Evolutionary conservation across 2,888 invertebrate species (phyloP).

Genomic region (Caenorhabditis angaria): DNA sequence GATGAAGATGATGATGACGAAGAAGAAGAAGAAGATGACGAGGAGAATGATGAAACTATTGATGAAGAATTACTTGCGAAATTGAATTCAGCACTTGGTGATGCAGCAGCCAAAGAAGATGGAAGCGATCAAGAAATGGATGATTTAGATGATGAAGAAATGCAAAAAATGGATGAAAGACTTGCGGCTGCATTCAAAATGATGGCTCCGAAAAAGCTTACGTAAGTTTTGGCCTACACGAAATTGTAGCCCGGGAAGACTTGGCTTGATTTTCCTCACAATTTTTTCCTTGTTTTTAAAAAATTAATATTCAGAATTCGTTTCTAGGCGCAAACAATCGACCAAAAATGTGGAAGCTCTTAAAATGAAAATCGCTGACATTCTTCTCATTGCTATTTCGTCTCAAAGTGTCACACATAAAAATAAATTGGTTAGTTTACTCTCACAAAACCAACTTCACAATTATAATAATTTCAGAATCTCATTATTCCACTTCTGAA

Average conservation of each 20-base stretch:
- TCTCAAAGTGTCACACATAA: slow-evolving; percentile 39
- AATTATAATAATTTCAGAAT: slow-evolving; percentile 23
- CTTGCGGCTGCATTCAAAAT: slow-evolving; percentile 53
- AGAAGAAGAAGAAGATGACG: slow-evolving; percentile 38
- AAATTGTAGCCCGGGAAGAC: too few species aligned
- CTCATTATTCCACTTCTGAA: slow-evolving; percentile 50
- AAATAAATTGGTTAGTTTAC: slow-evolving; percentile 47
- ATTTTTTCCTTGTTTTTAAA: too few species aligned
- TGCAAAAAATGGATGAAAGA: slow-evolving; percentile 56
- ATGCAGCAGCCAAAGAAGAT: slow-evolving; percentile 45
- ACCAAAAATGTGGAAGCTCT: slow-evolving; percentile 39
- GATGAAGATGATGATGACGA: slow-evolving; percentile 40
- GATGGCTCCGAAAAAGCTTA: slow-evolving; percentile 32
- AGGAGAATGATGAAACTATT: slow-evolving; percentile 36
- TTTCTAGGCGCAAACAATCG: slow-evolving; percentile 25
- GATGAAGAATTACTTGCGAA: slow-evolving; percentile 51
- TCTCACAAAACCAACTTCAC: too few species aligned
- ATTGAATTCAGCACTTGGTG: slow-evolving; percentile 53
- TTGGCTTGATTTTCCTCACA: neutral
- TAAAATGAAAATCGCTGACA: slow-evolving; percentile 53
- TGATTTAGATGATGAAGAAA: slow-evolving; percentile 55
- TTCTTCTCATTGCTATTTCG: slow-evolving; percentile 54
- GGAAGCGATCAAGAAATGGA: slow-evolving; percentile 41
- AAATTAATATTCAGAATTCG: too few species aligned
- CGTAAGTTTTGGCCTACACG: neutral